These are phyloP conservation scores for Rhopalosiphum nymphaeae DNA, from an alignment of 2,888 invertebrate species.

Conservation along the genomic window DNA sequence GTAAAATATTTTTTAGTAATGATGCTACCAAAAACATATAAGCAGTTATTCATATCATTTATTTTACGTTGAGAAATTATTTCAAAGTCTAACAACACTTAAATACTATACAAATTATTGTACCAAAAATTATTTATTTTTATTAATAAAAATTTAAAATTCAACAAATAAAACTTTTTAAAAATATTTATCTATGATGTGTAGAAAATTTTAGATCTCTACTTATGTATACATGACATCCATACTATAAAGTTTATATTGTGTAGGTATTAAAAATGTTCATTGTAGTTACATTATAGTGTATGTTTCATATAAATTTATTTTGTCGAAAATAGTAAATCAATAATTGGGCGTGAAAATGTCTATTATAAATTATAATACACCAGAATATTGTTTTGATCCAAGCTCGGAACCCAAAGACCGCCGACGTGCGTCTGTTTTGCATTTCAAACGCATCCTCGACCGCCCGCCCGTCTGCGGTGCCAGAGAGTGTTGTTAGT, in stretches of 20 bases:
- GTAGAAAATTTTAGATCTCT: not conserved
- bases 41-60: not conserved
- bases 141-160: not conserved
- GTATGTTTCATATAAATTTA: not conserved
- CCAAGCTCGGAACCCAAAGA: not conserved
- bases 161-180: not conserved
- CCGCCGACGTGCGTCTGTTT: not conserved
- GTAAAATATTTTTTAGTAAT: not conserved
- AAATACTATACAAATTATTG: not conserved
- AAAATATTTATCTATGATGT: not conserved
- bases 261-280: not conserved
- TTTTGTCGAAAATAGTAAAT: not conserved
- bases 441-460: constrained; percentile 48
- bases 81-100: not conserved
- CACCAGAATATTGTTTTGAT: not conserved
- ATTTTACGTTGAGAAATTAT: not conserved
- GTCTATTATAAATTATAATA: not conserved
- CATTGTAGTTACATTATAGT: not conserved
- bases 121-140: not conserved
- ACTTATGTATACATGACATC: not conserved
- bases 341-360: not conserved
- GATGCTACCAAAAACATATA: not conserved
- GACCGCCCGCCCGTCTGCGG: not conserved
- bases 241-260: not conserved
- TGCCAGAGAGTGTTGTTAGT: not conserved